phyloP scores from a whole-genome alignment of 35 echinoderm and acorn worm genomes.

The Apostichopus parvimensis region DNA sequence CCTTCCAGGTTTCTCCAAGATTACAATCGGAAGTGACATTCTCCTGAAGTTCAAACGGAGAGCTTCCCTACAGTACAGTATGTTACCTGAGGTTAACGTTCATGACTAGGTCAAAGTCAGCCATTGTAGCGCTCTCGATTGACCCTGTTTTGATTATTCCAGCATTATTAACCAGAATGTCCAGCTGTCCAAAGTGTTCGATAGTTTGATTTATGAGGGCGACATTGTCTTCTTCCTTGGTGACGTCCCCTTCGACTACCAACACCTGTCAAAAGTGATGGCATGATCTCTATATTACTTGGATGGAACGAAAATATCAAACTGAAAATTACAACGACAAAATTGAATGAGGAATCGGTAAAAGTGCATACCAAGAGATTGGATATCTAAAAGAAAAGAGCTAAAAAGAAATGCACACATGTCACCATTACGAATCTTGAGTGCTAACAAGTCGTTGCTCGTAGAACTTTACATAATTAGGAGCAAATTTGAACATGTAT shows the following conservation, averaged over 20 bases:
- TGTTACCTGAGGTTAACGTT: slow-evolving; percentile 56
- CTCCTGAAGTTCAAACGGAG: no score
- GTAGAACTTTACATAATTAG: no score
- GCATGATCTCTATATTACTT: neutral
- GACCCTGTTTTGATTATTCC: slow-evolving; percentile 43
- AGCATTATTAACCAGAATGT: slow-evolving; percentile 56
- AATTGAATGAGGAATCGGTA: no score
- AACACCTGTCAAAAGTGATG: slow-evolving; percentile 14
- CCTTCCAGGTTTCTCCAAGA: neutral
- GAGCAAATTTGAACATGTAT: neutral
- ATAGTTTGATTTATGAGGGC: slow-evolving; percentile 13
- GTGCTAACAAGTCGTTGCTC: no score
- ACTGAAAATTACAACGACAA: neutral
- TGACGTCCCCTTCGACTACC: slow-evolving; percentile 15
- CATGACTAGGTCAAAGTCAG: slow-evolving; percentile 54
- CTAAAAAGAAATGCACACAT: no score
- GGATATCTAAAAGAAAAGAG: no score
- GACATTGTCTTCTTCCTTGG: slow-evolving; percentile 14
- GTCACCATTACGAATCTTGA: no score
- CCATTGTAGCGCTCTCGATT: slow-evolving; percentile 48
- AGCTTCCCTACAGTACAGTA: no score
- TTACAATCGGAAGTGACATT: no score
- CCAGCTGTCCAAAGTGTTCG: slow-evolving; percentile 34
- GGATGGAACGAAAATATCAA: neutral
- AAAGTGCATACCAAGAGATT: no score